A percentile compares a stretch with the other conserved stretches of the same genome.
Conservation (phyloP, 2,797 vertebrate genomes). For the Hypotaenidia philippensis region DNA sequence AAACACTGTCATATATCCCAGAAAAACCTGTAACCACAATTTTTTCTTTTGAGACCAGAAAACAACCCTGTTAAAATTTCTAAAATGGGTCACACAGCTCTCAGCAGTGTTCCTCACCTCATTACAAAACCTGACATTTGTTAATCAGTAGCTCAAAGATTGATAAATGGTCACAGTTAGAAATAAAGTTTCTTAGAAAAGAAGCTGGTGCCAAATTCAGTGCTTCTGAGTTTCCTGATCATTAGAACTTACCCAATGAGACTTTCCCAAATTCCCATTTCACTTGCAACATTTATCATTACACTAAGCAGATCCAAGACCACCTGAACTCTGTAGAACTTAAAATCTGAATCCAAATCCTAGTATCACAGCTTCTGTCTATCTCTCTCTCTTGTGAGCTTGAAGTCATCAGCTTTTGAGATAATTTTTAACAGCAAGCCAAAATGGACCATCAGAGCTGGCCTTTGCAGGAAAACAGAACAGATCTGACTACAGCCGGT, state of each 20-base stretch:
- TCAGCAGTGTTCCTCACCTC: background rate
- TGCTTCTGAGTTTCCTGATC: background rate
- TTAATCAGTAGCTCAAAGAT: background rate
- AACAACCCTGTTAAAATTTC: background rate
- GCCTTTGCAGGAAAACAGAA: background rate
- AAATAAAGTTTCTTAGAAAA: background rate
- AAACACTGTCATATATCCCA: background rate
- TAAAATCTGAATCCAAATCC: background rate
- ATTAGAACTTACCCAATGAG: background rate
- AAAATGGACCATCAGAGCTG: background rate
- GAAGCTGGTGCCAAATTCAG: background rate
- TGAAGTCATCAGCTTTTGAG: background rate
- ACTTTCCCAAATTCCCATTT: background rate
- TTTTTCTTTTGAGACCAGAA: background rate
- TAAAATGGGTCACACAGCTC: background rate
- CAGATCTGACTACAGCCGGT: background rate
- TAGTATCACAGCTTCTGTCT: background rate
- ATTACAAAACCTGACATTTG: background rate
- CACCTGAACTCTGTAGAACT: background rate
- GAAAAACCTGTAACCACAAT: background rate
- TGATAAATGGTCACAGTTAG: background rate
- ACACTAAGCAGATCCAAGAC: background rate
- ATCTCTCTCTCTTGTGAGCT: background rate
- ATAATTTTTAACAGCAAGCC: background rate
- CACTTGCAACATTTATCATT: background rate